A percentile compares a stretch with the other conserved stretches of the same genome.
phyloP scores from a whole-genome alignment of 35 echinoderm and acorn worm genomes.

The Acanthaster planci region DNA sequence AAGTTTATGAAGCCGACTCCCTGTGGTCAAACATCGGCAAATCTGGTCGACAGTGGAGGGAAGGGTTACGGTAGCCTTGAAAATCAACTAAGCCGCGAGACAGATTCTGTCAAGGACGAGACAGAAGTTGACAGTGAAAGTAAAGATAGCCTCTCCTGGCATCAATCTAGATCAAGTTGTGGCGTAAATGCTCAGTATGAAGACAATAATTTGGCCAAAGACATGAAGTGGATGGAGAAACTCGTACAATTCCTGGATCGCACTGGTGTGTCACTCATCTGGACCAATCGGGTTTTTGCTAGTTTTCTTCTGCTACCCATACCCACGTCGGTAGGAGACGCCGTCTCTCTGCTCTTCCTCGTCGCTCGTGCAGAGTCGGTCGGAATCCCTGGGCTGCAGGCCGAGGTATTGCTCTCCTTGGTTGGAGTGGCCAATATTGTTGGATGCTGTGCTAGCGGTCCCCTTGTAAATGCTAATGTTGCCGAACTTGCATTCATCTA shows the following conservation, averaged over 20 bases:
- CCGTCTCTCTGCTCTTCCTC: not conserved
- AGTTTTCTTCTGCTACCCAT: not conserved
- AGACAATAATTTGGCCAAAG: not conserved
- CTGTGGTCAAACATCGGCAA: too few species aligned
- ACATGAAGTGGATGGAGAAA: too few species aligned
- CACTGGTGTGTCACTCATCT: slow-evolving; percentile 21
- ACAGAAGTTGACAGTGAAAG: too few species aligned
- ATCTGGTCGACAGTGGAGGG: too few species aligned
- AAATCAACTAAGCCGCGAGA: too few species aligned
- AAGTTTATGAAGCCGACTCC: slow-evolving; percentile 28
- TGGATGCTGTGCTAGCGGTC: not conserved
- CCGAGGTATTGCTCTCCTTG: not conserved
- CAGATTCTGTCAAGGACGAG: too few species aligned
- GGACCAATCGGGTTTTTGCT: slow-evolving; percentile 26
- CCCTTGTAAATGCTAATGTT: not conserved
- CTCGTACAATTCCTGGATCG: not conserved
- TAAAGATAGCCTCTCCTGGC: too few species aligned
- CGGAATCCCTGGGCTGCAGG: not conserved
- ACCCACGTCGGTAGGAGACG: not conserved
- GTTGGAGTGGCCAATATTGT: not conserved
- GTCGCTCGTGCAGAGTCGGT: not conserved
- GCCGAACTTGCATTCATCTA: not conserved
- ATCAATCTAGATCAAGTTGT: not conserved
- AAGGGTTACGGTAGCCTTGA: too few species aligned
- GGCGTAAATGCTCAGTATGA: not conserved